Base-by-base conservation (phyloP, 1,140 invertebrate species). In the Cyrtorhinus lividipennis region DNA sequence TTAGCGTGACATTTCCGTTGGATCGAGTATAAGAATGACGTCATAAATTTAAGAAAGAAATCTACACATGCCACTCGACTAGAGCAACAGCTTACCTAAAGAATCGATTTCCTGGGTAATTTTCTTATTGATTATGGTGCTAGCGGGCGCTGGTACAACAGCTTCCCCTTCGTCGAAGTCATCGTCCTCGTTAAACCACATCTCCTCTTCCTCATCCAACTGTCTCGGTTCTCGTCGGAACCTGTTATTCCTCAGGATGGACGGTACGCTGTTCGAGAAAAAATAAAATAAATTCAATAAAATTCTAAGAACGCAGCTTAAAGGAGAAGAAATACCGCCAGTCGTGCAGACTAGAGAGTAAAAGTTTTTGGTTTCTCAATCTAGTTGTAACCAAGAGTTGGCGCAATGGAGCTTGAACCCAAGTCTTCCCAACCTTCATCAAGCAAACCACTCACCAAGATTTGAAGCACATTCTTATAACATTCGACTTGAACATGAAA, bases 171-270 rank as follows among this genome's bases (percentile, higher is more conserved):
- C 86, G 70, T 96, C 92, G 66, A 95, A 90, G 68, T 91, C 85
- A 69, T 95, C 93, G 67, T 97, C 93, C 69, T 95, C 90, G 72
- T 95, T 95, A 75, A 98, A 98, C 94, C 94, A 98, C 82, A 95
- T 92, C 74, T 98, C 95, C 73, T 98, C 95, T 68, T 98, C 95
- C 70, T 97, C 93, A 56, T 98, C 94, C 65, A 96, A 80, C 70
- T 94, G 86, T 48, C 93, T 79, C 65, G 90, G 87, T 76, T 98
- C 94, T 56, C 92, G 81, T 67, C 93, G 78, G 75, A 88, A 96
- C 62, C 92, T 79, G 72, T 83, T 83, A 65, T 80, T 86, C 68
- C 88, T 78, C 66, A 92, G 76, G 70, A 92, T 84, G 59, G 87
- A 88, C 66, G 88, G 85, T 56, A 88, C 83, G 66, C 78, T 78